A percentile compares a stretch with the other conserved stretches of the same genome.
These are phyloP conservation scores for Lasiurus borealis DNA, from an alignment of 2,113 vertebrate species.

Conservation along the genomic window DNA sequence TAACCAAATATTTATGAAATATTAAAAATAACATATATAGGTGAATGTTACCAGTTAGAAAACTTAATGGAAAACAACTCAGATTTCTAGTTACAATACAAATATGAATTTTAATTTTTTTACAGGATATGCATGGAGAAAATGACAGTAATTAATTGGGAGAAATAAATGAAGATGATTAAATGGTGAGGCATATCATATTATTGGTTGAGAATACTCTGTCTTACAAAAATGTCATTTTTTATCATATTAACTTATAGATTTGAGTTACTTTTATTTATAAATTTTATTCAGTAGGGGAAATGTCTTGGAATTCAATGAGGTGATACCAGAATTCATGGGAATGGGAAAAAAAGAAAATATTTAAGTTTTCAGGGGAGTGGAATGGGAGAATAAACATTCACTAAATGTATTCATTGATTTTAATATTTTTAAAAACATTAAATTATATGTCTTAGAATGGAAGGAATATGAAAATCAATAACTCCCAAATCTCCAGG, in stretches of 20 bases:
- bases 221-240: constrained; percentile 59
- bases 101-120: constrained; percentile 58
- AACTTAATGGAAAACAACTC: constrained; percentile 35
- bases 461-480: constrained; percentile 74
- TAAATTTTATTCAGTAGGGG: constrained; percentile 62
- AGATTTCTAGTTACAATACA: constrained; percentile 58
- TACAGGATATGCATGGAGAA: background rate
- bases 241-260: constrained; percentile 41
- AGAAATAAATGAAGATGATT: constrained; percentile 51
- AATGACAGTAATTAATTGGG: constrained; percentile 38
- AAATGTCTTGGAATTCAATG: constrained; percentile 38
- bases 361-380: constrained; percentile 53
- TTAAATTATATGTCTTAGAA: constrained; percentile 60
- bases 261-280: constrained; percentile 65
- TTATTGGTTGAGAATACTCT: constrained; percentile 7
- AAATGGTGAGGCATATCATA: background rate
- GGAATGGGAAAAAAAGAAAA: constrained; percentile 35
- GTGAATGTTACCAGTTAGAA: constrained; percentile 41
- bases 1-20: constrained; percentile 49
- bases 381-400: constrained; percentile 43
- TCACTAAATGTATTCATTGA: constrained; percentile 73
- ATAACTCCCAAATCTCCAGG: constrained; percentile 72
- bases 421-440: constrained; percentile 69
- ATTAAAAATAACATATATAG: constrained; percentile 35
- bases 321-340: constrained; percentile 63